Evolutionary conservation across 1,140 invertebrate species (phyloP).

Genomic region (Diorhabda carinulata): DNA sequence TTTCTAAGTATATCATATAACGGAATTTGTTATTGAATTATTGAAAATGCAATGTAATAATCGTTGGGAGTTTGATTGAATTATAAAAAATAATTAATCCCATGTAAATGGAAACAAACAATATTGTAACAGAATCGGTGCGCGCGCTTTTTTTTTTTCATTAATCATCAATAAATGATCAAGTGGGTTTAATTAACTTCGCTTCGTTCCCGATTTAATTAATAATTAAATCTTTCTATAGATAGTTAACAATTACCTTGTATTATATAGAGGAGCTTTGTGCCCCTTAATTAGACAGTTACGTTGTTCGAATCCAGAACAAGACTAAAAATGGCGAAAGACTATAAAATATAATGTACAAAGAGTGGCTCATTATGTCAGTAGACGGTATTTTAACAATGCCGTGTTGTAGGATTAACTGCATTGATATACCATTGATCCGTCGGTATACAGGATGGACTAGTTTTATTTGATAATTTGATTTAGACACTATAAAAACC

Average conservation of each 20-base stretch:
- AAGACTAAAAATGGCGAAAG: slow-evolving; percentile 39
- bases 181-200: slow-evolving; percentile 27
- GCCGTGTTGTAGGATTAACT: slow-evolving; percentile 27
- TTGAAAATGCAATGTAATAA: too few species aligned
- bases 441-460: slow-evolving; percentile 18
- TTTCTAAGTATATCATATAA: too few species aligned
- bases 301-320: slow-evolving; percentile 33
- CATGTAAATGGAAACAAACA: too few species aligned
- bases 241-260: slow-evolving; percentile 39
- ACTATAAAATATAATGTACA: slow-evolving; percentile 40
- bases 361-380: slow-evolving; percentile 39
- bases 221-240: slow-evolving; percentile 37
- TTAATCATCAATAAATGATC: slow-evolving; percentile 16
- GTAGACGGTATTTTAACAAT: slow-evolving; percentile 40
- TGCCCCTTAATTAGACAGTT: slow-evolving; percentile 39
- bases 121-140: too few species aligned
- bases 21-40: too few species aligned
- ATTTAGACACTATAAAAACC: too few species aligned
- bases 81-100: too few species aligned
- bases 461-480: too few species aligned
- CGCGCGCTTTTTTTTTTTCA: not conserved
- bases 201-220: slow-evolving; percentile 31
- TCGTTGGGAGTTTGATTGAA: too few species aligned
- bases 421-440: slow-evolving; percentile 35
- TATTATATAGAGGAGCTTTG: slow-evolving; percentile 33